Base-by-base conservation (phyloP, 2,113 vertebrate species). In the Oncorhynchus keta region DNA sequence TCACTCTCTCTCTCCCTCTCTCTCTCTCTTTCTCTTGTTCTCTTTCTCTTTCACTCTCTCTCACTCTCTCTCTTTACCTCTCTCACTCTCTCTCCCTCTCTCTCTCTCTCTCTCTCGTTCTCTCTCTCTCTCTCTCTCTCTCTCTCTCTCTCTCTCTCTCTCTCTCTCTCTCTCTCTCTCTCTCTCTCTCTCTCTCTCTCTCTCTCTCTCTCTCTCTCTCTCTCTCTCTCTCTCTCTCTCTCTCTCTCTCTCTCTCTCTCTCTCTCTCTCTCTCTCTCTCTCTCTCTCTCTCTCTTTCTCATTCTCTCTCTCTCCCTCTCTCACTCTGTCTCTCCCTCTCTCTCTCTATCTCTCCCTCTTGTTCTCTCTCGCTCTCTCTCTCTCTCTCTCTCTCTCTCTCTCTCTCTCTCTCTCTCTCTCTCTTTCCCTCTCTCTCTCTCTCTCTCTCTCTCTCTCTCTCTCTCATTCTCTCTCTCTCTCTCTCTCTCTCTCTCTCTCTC, bases 101-200 rank as follows among this genome's bases (percentile, higher is more conserved):
- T 35, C 68, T 82, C 72, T 39, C 26, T 79, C 73, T 70, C 59
- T 80, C 74, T 83, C 67, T 7, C 32, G n/a, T n/a, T 67, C 4
- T 32, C 30, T 0, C 4, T 1, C 30, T 32, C 30, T 5, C 30
- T 5, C 30, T 13, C 4, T 1, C 13, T 22, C 20, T 24, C 62
- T 48, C 68, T 55, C 65, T 45, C 24, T 30, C 70, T 80, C 72
- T 79, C 73, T 68, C 45, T 78, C 74, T 82, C 69, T 20, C 51
- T 67, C 30, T 1, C 30, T 30, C 30, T 30, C 3, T 4, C 3
- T 1, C 30, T 30, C 30, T 4, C 0, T 4, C 4, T 30, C 4
- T 30, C 30, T 30, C 30, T 30, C 30, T 4, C 30, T n/a, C 4
- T 22, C 13, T 5, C 9, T 22, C 8, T 18, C 68, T 3, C 2